Evolutionary conservation across 2,113 vertebrate species (phyloP).

Genomic region (Alaudala cheleensis): DNA sequence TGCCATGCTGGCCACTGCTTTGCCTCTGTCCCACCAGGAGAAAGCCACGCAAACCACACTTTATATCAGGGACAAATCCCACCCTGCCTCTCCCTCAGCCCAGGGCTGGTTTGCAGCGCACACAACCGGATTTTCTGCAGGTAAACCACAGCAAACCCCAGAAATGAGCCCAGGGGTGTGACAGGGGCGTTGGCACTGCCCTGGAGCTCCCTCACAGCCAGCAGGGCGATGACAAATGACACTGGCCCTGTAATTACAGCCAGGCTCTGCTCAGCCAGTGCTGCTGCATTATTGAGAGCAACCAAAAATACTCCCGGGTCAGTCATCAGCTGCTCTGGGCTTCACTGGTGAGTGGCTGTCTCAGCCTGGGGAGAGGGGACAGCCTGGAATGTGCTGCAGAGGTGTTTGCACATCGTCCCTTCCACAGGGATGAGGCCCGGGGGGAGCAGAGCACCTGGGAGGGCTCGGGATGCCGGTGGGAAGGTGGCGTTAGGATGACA

Average conservation of each 20-base stretch:
- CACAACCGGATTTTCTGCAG: not conserved
- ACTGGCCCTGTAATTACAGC: not conserved
- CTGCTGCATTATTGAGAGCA: slow-evolving; percentile 17
- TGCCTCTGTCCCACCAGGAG: not conserved
- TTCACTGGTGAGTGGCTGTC: accelerated
- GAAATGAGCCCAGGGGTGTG: accelerated
- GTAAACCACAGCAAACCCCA: not conserved
- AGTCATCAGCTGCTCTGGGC: not conserved
- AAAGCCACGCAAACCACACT: not conserved
- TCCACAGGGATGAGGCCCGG: accelerated
- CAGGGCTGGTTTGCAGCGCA: not conserved
- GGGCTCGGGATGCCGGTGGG: not conserved
- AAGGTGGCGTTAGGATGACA: not conserved
- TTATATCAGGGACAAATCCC: not conserved
- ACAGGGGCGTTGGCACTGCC: not conserved
- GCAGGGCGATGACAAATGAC: not conserved
- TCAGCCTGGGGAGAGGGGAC: not conserved
- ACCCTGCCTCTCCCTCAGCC: accelerated
- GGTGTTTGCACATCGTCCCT: not conserved
- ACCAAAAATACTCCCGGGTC: not conserved
- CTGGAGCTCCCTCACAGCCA: accelerated
- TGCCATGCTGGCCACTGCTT: not conserved
- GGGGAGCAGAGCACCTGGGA: not conserved
- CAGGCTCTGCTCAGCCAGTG: not conserved
- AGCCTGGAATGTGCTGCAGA: not conserved